These are phyloP conservation scores for Drosophila colorata DNA, from an alignment of 2,888 invertebrate genomes.

Conservation along the genomic window DNA sequence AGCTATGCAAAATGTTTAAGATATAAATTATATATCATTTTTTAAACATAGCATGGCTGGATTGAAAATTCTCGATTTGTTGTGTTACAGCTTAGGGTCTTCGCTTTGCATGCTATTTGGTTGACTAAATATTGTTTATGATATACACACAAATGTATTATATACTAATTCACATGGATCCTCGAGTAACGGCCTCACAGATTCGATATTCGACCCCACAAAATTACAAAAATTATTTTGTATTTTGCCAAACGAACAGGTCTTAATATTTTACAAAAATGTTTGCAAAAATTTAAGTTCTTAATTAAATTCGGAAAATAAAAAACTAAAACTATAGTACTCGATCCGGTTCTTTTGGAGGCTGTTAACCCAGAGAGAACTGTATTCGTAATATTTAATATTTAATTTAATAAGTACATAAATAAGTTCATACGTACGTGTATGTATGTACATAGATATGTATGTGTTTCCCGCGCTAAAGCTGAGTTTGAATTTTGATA, in stretches of 20 bases:
- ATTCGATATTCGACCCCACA: no score
- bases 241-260: no score
- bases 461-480: not conserved
- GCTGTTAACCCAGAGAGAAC: no score
- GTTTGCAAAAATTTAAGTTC: no score
- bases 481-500: not conserved
- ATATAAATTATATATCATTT: not conserved
- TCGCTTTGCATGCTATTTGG: conserved; percentile 2
- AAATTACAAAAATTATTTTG: no score
- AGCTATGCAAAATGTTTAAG: not conserved
- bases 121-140: not conserved
- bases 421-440: no score
- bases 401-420: no score
- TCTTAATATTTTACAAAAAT: no score
- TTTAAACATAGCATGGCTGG: not conserved
- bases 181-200: not conserved
- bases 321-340: no score
- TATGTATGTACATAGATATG: no score
- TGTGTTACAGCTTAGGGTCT: no score
- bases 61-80: not conserved
- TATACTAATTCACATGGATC: not conserved
- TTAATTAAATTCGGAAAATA: no score
- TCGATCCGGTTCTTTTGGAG: not conserved
- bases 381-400: not conserved
- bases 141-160: not conserved